Base-by-base conservation (phyloP, 1,140 invertebrate species). In the Linepithema humile region DNA sequence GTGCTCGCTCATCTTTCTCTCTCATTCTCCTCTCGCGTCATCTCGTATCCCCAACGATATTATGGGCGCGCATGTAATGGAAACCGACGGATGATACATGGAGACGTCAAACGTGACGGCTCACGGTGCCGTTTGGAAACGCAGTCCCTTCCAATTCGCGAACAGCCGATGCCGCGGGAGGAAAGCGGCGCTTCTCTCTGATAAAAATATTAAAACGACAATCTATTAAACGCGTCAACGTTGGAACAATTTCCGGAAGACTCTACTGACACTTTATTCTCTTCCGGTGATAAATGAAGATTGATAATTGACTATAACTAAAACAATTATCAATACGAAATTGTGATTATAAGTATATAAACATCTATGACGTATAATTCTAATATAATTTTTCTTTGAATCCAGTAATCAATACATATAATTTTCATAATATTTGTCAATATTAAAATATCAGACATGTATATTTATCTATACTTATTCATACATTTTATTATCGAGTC, bases 71-170 rank as follows among this genome's bases (percentile, higher is more conserved):
- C n/a, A 50, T 87, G 75, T 90, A 91, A 93, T 91, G 91, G 86
- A 90, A 92, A 90, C 86, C 92, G 92, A 92, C 93, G 90, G 91
- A 92, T 93, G 92, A 93, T 93, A 89, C 90, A 93, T 89, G 89
- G 88, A 88, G 78, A 90, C 85, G 88, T 91, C 91, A 92, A 91
- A 92, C 85, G 85, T 85, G 88, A 90, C 90, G 85, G 85, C 83
- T 86, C 75, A 57, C 65, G 80, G 55, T 69, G 77, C 67, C 69
- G 64, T 82, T 86, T 86, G 38, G 55, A 85, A 87, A 82, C 45
- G 43, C 55, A 26, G 45, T 67, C 67, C 57, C 65, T 77, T 83
- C 75, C 55, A 78, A 53, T 80, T 84, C 67, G 35, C 69, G 29
- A 55, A 17, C 55, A 15, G 26, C 55, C 50, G 40, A 69, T 83